These are phyloP conservation scores for Murina feae DNA, from an alignment of 2,113 vertebrate genomes.

Conservation along the genomic window DNA sequence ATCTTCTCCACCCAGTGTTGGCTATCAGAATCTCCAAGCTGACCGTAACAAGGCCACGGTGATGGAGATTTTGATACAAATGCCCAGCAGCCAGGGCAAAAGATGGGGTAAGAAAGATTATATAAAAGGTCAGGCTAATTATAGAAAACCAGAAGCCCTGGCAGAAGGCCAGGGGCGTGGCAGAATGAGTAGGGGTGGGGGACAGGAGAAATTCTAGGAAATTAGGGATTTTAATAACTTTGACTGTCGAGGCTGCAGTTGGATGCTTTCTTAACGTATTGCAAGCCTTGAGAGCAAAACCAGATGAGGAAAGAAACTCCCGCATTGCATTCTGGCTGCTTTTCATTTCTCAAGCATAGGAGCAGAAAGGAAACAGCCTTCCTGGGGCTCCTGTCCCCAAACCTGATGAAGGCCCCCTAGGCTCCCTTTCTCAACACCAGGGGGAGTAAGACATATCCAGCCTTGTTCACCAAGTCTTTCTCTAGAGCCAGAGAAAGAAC, in stretches of 20 bases:
- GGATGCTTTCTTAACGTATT: conserved; percentile 40
- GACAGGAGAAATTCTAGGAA: conserved; percentile 58
- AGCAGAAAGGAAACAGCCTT: conserved; percentile 39
- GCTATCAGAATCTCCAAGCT: background rate
- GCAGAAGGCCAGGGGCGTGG: conserved; percentile 48
- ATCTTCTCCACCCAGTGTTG: background rate
- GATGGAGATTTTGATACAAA: background rate
- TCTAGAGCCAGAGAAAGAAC: background rate
- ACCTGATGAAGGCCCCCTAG: conserved; percentile 21
- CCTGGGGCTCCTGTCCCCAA: background rate
- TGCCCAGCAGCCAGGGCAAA: background rate
- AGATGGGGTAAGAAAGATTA: conserved; percentile 22
- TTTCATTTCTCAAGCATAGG: conserved; percentile 24
- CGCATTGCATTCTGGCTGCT: background rate
- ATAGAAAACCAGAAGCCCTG: conserved; percentile 56
- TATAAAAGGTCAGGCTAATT: conserved; percentile 21
- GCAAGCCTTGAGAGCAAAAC: conserved; percentile 54
- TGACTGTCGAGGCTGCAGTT: background rate
- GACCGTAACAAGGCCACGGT: background rate
- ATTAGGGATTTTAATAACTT: conserved; percentile 64
- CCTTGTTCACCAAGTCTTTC: background rate
- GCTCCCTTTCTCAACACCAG: conserved; percentile 48
- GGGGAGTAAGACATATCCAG: conserved; percentile 18
- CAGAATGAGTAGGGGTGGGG: background rate
- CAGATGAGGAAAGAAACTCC: conserved; percentile 42